Percentiles rank a stretch among this genome's conserved stretches.
phyloP scores from a whole-genome alignment of 2,888 invertebrate species.

The Dromius quadrimaculatus region DNA sequence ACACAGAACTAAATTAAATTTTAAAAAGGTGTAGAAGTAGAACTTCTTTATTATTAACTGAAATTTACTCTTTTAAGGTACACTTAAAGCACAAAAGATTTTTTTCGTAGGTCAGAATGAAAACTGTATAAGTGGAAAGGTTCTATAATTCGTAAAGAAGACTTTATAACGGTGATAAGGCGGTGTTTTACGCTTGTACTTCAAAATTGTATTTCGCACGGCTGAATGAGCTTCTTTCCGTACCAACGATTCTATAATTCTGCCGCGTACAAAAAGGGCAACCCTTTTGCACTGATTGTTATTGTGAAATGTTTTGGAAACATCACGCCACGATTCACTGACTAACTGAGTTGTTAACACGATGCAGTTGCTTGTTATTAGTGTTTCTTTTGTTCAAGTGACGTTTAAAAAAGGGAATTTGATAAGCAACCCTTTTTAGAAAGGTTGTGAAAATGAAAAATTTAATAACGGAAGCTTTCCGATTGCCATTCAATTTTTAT shows the following conservation, averaged over 20 bases:
- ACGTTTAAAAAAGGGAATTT: slow-evolving; percentile 3
- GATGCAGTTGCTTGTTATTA: slow-evolving; percentile 26
- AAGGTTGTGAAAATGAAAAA: slow-evolving; percentile 1
- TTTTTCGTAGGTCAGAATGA: too few species aligned
- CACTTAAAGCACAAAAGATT: too few species aligned
- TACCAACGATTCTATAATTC: slow-evolving; percentile 57
- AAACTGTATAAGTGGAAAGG: too few species aligned
- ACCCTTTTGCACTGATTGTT: slow-evolving; percentile 63
- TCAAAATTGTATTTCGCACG: slow-evolving; percentile 57
- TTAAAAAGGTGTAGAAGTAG: neutral
- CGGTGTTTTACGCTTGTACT: slow-evolving; percentile 42
- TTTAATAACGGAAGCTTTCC: neutral
- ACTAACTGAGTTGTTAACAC: slow-evolving; percentile 64
- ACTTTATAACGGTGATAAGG: slow-evolving; percentile 11
- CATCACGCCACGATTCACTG: slow-evolving; percentile 66
- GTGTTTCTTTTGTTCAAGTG: slow-evolving; percentile 2
- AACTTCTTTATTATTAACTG: neutral
- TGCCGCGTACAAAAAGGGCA: slow-evolving; percentile 62
- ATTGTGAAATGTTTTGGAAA: slow-evolving; percentile 64
- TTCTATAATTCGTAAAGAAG: neutral
- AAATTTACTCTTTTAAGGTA: too few species aligned
- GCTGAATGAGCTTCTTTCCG: slow-evolving; percentile 56
- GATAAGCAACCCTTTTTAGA: neutral
- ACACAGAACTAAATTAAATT: neutral
- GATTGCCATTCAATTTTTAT: too few species aligned